A percentile compares a stretch with the other conserved stretches of the same genome.
These are phyloP conservation scores for Romanogobio albipinnatus DNA, from an alignment of 2,113 vertebrate genomes.

Conservation along the genomic window DNA sequence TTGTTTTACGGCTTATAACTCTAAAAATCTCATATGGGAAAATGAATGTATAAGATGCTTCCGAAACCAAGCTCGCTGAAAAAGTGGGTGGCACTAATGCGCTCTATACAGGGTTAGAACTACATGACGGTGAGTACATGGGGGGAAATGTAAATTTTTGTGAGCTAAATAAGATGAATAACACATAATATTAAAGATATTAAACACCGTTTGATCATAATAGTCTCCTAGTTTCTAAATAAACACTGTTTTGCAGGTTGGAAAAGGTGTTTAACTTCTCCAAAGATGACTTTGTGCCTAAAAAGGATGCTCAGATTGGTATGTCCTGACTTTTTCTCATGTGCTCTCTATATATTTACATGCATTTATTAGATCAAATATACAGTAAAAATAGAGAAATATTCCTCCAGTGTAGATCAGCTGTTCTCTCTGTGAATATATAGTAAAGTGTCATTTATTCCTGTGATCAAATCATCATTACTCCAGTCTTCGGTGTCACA, in stretches of 20 bases:
- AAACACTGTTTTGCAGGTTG: conserved; percentile 75
- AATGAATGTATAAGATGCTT: too few species aligned
- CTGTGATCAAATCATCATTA: conserved; percentile 3
- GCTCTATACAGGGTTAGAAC: neutral
- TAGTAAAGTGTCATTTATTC: neutral
- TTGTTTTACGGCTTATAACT: too few species aligned
- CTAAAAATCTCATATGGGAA: too few species aligned
- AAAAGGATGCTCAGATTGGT: conserved; percentile 85
- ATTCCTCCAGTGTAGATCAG: accelerated
- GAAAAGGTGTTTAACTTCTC: conserved; percentile 94
- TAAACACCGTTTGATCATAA: neutral
- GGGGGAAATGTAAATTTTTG: too few species aligned
- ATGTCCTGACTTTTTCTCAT: conserved; percentile 29
- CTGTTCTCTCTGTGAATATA: neutral
- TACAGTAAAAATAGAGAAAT: neutral
- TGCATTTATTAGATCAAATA: neutral
- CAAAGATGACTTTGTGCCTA: conserved; percentile 89
- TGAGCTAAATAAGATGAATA: neutral
- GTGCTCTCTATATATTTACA: neutral
- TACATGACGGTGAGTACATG: neutral
- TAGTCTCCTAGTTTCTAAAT: neutral
- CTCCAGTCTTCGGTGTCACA: neutral
- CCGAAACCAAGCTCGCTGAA: neutral
- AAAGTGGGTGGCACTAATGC: neutral
- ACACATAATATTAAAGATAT: neutral